Evolutionary conservation across 2,797 vertebrate genomes (phyloP).

Genomic region (Australoheros facetus): DNA sequence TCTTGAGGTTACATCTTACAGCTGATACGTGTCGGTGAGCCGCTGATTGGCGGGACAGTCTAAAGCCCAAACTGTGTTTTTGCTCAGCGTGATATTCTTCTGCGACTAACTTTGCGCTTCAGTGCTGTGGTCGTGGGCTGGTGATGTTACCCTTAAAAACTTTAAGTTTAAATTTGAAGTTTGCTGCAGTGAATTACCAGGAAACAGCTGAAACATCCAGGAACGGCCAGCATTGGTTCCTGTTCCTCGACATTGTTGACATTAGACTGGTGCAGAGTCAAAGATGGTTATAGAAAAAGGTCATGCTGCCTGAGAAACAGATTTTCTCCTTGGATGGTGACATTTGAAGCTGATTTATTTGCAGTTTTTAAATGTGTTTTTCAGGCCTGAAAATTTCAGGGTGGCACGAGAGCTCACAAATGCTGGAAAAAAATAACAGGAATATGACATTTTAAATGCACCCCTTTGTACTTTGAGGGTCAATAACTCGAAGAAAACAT

Average conservation of each 20-base stretch:
- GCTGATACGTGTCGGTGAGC: too few species aligned
- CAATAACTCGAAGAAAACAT: background rate
- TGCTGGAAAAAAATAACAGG: background rate
- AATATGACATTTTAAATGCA: fast-evolving
- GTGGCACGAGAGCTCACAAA: background rate
- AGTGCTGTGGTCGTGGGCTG: too few species aligned
- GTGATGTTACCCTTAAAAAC: background rate
- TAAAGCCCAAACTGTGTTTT: background rate
- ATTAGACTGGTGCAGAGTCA: too few species aligned
- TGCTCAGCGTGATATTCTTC: too few species aligned
- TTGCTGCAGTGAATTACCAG: background rate
- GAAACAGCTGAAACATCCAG: background rate
- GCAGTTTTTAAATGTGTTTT: background rate
- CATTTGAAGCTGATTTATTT: background rate
- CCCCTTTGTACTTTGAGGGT: background rate
- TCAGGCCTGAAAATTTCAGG: background rate
- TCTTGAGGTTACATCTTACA: too few species aligned
- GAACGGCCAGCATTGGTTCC: too few species aligned
- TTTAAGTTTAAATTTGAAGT: background rate
- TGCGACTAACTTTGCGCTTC: too few species aligned
- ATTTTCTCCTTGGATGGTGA: background rate
- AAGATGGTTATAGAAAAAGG: background rate
- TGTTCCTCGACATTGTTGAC: too few species aligned
- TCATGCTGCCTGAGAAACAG: background rate
- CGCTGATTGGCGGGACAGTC: too few species aligned